Base-by-base conservation (phyloP, 2,113 vertebrate species). In the Elachura formosa region DNA sequence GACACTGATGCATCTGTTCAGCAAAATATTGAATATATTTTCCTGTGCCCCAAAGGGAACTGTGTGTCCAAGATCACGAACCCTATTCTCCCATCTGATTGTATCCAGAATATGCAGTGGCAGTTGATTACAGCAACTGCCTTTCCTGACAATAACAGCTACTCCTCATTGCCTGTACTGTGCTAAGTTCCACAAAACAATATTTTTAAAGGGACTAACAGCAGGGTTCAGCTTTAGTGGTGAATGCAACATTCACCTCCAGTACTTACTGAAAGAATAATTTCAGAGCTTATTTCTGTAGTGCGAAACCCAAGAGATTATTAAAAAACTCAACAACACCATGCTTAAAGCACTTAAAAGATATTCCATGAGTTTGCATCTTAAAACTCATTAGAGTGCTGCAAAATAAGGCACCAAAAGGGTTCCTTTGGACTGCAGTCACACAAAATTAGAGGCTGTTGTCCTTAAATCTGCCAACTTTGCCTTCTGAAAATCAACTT, bases 321-420 rank as follows among this genome's bases (percentile, higher is more conserved):
- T 28, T 36, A 13, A 49, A 89, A 55, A 34, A 25, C 1, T 8
- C 4, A 6, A 33, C 14, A 87, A 72, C 0, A 1, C 33, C 58
- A 73, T 6, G 12, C 36, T 85, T 85, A 66, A 93, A 94, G 58
- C 43, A 83, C 34, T 91, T 41, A 58, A 19, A 81, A 58, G 29
- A 69, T 24, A 85, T 34, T 56, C 54, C 14, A 18, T 19, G 43
- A 89, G 10, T 72, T 45, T 71, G 24, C 69, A 51, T 61, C 55
- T 89, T 69, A 74, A 95, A 83, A 56, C 45, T 59, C 71, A 80
- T 77, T 82, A 66, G 21, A 85, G 43, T 71, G 29, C 52, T 83
- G 41, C 62, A 91, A 89, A 91, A 84, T 9, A 63, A 63, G 3
- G 10, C n/a, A 78, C 33, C 38, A 66, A 81, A 73, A 90, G 51